Percentiles rank a stretch among this genome's conserved stretches.
Evolutionary conservation across 2,113 vertebrate genomes (phyloP).

Genomic region (Xenopus tropicalis): DNA sequence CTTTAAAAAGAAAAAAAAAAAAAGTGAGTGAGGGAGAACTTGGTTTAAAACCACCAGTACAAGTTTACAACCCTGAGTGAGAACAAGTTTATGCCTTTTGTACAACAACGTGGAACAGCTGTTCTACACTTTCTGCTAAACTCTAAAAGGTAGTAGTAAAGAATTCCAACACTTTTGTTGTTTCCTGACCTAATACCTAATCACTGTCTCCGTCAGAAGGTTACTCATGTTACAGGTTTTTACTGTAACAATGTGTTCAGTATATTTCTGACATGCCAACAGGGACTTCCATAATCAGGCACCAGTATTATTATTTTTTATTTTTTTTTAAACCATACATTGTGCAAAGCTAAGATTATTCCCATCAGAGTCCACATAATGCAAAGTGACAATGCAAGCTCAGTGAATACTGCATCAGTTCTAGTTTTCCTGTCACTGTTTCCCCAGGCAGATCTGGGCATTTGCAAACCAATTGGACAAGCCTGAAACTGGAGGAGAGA

Average conservation of each 20-base stretch:
- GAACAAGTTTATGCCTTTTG: no score
- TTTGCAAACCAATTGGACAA: constrained; percentile 44
- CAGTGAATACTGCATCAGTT: constrained; percentile 3
- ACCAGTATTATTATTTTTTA: constrained; percentile 4
- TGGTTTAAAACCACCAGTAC: no score
- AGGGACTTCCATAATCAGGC: not conserved
- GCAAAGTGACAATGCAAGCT: constrained; percentile 2
- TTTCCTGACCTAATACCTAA: not conserved
- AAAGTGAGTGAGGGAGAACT: no score
- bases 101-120: no score
- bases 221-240: not conserved
- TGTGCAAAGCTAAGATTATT: constrained; percentile 26
- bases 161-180: no score
- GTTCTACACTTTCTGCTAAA: no score
- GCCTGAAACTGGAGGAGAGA: constrained; percentile 5
- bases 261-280: constrained; percentile 2
- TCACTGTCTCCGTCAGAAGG: not conserved
- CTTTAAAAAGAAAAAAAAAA: no score
- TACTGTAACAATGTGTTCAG: not conserved
- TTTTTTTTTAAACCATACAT: constrained; percentile 28
- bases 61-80: no score
- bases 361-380: constrained; percentile 29
- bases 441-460: constrained; percentile 45
- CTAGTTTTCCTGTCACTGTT: constrained; percentile 16
- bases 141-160: no score